Percentiles rank a stretch among this genome's conserved stretches.
Conservation (phyloP, 2,888 invertebrate genomes). For the Agrilus mali region DNA sequence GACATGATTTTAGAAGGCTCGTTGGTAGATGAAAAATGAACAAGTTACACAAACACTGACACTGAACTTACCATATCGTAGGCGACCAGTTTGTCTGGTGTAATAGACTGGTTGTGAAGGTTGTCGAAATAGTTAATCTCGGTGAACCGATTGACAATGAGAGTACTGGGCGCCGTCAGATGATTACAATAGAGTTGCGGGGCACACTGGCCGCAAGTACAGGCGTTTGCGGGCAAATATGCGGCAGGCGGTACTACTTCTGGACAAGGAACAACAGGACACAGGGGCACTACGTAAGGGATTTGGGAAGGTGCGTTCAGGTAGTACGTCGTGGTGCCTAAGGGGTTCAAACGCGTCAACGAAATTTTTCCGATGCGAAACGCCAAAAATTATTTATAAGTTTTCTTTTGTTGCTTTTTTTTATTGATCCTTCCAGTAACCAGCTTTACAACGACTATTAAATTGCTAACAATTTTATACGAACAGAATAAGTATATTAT, state of each 20-base stretch:
- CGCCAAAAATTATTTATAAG: conserved; percentile 2
- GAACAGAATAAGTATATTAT: too few relatives aligned
- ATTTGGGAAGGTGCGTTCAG: conserved; percentile 35
- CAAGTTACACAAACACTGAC: conserved; percentile 3
- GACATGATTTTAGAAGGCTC: too few relatives aligned
- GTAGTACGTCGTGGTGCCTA: conserved; percentile 36
- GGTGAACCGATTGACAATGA: conserved; percentile 36
- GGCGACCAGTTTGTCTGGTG: conserved; percentile 27
- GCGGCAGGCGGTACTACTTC: conserved; percentile 34
- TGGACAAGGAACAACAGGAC: conserved; percentile 30
- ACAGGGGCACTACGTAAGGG: conserved; percentile 37
- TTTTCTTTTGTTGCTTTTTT: background rate
- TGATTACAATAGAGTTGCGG: conserved; percentile 32
- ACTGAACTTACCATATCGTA: conserved; percentile 31
- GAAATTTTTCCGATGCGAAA: conserved; percentile 5
- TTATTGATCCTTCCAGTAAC: conserved; percentile 3
- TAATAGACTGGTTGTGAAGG: conserved; percentile 19
- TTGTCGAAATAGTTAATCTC: conserved; percentile 38
- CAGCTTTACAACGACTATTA: background rate
- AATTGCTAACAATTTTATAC: too few relatives aligned
- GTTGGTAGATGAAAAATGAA: too few relatives aligned
- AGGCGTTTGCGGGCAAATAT: conserved; percentile 41
- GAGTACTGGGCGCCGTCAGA: conserved; percentile 27
- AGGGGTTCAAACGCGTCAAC: conserved; percentile 13
- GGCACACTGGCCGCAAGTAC: conserved; percentile 47